These are phyloP conservation scores for Carcharodon carcharias DNA, from an alignment of 2,797 vertebrate genomes.

Conservation along the genomic window DNA sequence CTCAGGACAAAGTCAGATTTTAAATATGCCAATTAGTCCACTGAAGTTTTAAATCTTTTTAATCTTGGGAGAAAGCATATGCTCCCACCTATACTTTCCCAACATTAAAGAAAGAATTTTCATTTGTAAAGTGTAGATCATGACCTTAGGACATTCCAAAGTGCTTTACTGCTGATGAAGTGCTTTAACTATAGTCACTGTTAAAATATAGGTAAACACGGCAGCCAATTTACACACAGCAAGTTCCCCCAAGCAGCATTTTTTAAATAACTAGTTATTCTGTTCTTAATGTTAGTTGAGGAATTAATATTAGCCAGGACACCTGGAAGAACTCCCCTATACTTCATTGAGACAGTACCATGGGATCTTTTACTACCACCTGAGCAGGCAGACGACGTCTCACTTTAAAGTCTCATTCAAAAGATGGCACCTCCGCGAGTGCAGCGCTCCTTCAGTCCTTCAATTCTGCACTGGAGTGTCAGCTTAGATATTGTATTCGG, in stretches of 20 bases:
- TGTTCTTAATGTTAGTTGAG: background rate
- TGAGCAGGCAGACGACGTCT: background rate
- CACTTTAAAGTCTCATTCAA: background rate
- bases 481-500: background rate
- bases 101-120: background rate
- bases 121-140: background rate
- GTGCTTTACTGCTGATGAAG: background rate
- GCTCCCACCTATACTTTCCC: background rate
- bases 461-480: background rate
- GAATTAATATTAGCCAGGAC: background rate
- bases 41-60: background rate
- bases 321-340: background rate
- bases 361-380: background rate
- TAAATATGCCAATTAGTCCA: background rate
- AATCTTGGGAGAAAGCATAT: background rate
- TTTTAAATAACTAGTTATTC: background rate
- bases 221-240: background rate
- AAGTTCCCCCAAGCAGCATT: background rate
- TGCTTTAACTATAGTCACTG: background rate
- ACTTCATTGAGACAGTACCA: background rate
- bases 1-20: background rate
- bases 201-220: background rate
- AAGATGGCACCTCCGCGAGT: background rate
- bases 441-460: background rate
- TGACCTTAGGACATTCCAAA: background rate